Conservation (phyloP, 2,113 vertebrate species). For the Phocoena phocoena region DNA sequence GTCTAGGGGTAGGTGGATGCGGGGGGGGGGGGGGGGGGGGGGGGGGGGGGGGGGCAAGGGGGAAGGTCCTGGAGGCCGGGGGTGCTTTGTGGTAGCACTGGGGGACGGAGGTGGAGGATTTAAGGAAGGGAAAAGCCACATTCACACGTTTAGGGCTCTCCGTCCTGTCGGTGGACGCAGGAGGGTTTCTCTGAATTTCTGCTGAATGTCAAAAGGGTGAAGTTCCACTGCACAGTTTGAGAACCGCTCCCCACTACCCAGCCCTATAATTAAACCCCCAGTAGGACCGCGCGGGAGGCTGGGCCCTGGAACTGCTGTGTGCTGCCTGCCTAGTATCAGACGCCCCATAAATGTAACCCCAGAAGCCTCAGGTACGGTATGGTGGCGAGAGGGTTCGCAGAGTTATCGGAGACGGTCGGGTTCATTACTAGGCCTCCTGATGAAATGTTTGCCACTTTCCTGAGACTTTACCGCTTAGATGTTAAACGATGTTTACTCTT, state of each 20-base stretch:
- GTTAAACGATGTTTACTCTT: too few species aligned
- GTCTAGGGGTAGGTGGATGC: too few species aligned
- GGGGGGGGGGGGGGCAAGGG: not conserved
- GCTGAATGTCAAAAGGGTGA: too few species aligned
- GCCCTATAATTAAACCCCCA: not conserved
- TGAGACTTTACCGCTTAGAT: fast-evolving
- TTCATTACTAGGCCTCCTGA: not conserved
- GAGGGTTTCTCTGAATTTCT: not conserved
- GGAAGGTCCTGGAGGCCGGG: not conserved
- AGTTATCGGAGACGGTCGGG: not conserved
- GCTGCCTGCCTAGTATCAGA: not conserved
- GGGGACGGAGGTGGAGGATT: fast-evolving
- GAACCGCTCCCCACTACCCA: not conserved
- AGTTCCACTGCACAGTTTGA: not conserved
- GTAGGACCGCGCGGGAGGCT: not conserved
- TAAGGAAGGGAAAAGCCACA: too few species aligned
- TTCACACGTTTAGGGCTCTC: fast-evolving
- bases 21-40: not conserved
- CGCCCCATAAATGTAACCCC: fast-evolving
- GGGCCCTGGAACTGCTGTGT: not conserved
- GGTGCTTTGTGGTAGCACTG: too few species aligned
- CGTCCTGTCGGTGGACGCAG: fast-evolving
- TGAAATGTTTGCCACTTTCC: not conserved
- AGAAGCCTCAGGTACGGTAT: not conserved
- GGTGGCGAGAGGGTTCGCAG: not conserved